Evolutionary conservation across 1,140 invertebrate genomes (phyloP), one percentile per base, ranked within the genome.

Genomic region (Onthophagus taurus): DNA sequence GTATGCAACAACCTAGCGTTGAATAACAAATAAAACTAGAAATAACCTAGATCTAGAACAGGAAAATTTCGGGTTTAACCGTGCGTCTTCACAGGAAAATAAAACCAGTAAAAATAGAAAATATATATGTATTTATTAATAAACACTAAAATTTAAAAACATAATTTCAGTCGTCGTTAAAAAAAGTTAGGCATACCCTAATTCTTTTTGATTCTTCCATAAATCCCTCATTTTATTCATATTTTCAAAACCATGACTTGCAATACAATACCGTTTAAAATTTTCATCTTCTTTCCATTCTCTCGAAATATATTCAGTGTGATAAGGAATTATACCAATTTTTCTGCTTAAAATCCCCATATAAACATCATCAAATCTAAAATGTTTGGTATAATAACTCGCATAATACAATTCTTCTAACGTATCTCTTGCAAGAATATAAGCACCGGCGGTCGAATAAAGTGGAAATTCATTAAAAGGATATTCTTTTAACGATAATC

Each of bases 311-410:
- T 85, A 72, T n/a, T 80, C 66, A 58, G 79, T 88, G 63, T 94
- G 89, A 47, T 77, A 75, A 2, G 84, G 82, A 36, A 77, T 72
- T 21, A 93, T 79, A 2, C 75, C 72, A 4, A 79, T 73, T 66
- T 91, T 90, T 43, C 83, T 80, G 0, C 89, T 86, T 24, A 91
- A 70, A 44, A 94, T 71, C 14, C 81, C 86, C 31, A 94, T 54
- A 65, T 81, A 92, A 38, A 94, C 80, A 63, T 94, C 90, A 68
- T 94, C 89, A 63, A 93, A 93, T 36, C 78, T 74, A 57, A 90
- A 89, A 59, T 85, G 77, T 57, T 89, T 81, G 8, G 83, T 81
- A 51, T 79, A 89, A 21, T 80, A 72, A 63, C 82, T 88, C n/a
- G 75, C 77, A 47, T 79, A 80, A 54, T 89, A 89, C 59, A 94